Conservation (phyloP, 2,888 invertebrate species). For the Melanostoma scalare region DNA sequence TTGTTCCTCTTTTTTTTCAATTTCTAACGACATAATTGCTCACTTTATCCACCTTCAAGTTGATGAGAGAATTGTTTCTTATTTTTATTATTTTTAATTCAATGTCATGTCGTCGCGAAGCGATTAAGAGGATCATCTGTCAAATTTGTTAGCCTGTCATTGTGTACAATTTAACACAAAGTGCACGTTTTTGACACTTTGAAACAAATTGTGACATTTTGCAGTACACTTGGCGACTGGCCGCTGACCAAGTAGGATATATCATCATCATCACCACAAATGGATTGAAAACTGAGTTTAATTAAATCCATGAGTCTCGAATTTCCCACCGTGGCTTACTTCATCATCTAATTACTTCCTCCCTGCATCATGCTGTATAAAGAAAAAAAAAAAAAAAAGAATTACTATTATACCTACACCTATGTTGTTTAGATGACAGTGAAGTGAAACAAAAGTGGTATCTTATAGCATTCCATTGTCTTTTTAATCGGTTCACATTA, state of each 20-base stretch:
- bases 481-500: conserved; percentile 64
- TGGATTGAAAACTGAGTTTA: conserved; percentile 18
- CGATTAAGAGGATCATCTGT: conserved; percentile 58
- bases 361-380: conserved; percentile 15
- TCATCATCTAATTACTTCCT: conserved; percentile 73
- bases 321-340: conserved; percentile 67
- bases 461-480: conserved; percentile 66
- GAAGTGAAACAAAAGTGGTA: conserved; percentile 43
- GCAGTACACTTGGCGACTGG: background rate
- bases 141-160: conserved; percentile 66
- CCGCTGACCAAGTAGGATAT: background rate
- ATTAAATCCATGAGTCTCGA: conserved; percentile 54
- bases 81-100: conserved; percentile 9
- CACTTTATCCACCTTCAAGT: conserved; percentile 30
- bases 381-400: conserved; percentile 9
- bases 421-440: conserved; percentile 32
- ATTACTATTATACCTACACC: background rate
- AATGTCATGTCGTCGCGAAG: conserved; percentile 23
- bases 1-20: background rate
- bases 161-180: background rate
- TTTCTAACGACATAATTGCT: conserved; percentile 5
- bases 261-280: conserved; percentile 16
- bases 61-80: conserved; percentile 5
- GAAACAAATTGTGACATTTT: conserved; percentile 52
- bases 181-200: conserved; percentile 36